phyloP scores from a whole-genome alignment of 2,888 invertebrate species.

The Ennomos fuscantarius region DNA sequence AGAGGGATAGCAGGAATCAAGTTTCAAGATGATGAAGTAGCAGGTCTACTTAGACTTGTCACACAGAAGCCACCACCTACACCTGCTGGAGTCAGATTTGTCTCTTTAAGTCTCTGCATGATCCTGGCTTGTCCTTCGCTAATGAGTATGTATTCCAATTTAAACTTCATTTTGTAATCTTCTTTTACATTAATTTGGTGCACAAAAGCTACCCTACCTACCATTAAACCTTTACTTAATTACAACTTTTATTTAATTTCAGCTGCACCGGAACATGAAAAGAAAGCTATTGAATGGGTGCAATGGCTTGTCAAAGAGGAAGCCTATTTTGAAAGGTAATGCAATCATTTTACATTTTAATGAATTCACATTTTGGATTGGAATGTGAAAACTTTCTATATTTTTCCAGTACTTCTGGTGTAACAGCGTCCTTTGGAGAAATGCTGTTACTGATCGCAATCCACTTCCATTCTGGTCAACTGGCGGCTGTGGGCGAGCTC shows the following conservation, averaged over 20 bases:
- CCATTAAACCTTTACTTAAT: too few species aligned
- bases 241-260: slow-evolving; percentile 45
- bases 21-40: slow-evolving; percentile 96
- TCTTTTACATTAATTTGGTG: too few species aligned
- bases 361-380: too few species aligned
- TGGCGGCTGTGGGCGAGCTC: slow-evolving; percentile 96
- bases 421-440: slow-evolving; percentile 96
- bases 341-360: too few species aligned
- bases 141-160: slow-evolving; percentile 79
- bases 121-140: slow-evolving; percentile 96
- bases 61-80: slow-evolving; percentile 95
- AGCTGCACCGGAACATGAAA: slow-evolving; percentile 91
- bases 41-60: slow-evolving; percentile 91
- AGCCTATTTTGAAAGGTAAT: slow-evolving; percentile 92
- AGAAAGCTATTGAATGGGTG: slow-evolving; percentile 95
- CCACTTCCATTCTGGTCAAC: slow-evolving; percentile 98
- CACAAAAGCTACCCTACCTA: too few species aligned
- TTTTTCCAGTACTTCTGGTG: slow-evolving; percentile 89
- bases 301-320: slow-evolving; percentile 97
- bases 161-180: slow-evolving; percentile 4
- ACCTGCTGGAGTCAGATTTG: slow-evolving; percentile 96
- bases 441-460: slow-evolving; percentile 98
- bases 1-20: slow-evolving; percentile 97
- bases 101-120: slow-evolving; percentile 97
- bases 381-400: too few species aligned